Evolutionary conservation across 2,888 invertebrate genomes (phyloP).

Genomic region (Corythucha ciliata): DNA sequence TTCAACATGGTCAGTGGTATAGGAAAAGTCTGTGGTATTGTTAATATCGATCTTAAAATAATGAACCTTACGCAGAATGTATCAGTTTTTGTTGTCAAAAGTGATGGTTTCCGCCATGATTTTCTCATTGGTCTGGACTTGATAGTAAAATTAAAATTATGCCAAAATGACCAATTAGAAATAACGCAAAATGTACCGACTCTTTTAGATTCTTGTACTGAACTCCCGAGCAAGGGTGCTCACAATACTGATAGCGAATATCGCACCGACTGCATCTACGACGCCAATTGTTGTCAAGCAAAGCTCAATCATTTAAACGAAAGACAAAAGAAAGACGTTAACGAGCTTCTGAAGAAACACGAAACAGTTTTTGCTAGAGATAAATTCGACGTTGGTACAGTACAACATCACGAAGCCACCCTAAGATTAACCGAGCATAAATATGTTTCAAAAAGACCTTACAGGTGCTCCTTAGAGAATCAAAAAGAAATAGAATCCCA

Average conservation of each 20-base stretch:
- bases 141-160: constrained; percentile 12
- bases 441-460: constrained; percentile 21
- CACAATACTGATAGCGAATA: constrained; percentile 9
- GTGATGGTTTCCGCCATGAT: constrained; percentile 10
- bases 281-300: constrained; percentile 16
- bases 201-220: constrained; percentile 7
- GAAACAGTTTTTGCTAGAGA: constrained; percentile 22
- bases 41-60: constrained; percentile 28
- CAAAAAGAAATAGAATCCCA: constrained; percentile 24
- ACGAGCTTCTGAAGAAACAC: constrained; percentile 21
- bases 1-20: constrained; percentile 29
- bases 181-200: constrained; percentile 18
- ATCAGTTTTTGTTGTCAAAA: constrained; percentile 9
- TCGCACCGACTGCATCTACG: constrained; percentile 22
- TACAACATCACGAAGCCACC: constrained; percentile 12
- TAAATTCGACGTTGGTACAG: constrained; percentile 22
- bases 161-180: constrained; percentile 15
- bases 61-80: constrained; percentile 7
- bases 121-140: constrained; percentile 14
- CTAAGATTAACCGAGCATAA: constrained; percentile 14
- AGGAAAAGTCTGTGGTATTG: constrained; percentile 22
- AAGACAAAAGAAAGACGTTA: constrained; percentile 21
- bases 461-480: constrained; percentile 22
- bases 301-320: constrained; percentile 24
- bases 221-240: neutral